phyloP scores from a whole-genome alignment of 2,888 invertebrate species.

The Polia nebulosa region DNA sequence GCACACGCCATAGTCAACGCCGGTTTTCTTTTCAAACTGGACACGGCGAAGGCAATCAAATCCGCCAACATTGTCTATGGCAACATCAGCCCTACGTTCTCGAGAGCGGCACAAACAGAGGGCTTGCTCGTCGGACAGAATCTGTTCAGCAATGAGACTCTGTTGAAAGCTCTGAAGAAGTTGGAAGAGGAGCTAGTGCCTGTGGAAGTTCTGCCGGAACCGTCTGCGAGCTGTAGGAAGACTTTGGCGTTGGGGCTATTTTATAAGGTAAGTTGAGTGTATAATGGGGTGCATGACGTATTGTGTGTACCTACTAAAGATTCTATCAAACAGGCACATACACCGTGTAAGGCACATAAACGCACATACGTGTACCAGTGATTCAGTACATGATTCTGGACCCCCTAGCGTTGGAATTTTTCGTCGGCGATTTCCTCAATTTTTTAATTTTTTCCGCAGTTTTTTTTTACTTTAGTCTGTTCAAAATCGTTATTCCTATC shows the following conservation, averaged over 20 bases:
- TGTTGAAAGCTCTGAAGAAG: constrained; percentile 87
- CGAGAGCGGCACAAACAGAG: constrained; percentile 92
- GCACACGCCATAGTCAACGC: constrained; percentile 95
- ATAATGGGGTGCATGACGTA: background rate
- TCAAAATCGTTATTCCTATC: too few species aligned
- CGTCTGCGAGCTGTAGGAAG: constrained; percentile 93
- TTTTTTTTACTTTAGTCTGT: too few species aligned
- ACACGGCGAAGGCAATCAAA: constrained; percentile 80
- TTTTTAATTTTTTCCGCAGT: too few species aligned
- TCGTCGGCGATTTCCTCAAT: too few species aligned
- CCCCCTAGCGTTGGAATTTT: too few species aligned
- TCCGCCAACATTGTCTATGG: constrained; percentile 92
- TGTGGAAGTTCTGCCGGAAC: constrained; percentile 92
- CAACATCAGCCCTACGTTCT: constrained; percentile 90
- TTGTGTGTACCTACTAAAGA: background rate
- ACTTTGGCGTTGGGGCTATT: constrained; percentile 94
- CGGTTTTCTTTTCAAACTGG: constrained; percentile 92
- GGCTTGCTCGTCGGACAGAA: constrained; percentile 81
- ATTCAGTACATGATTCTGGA: too few species aligned
- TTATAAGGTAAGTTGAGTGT: constrained; percentile 92
- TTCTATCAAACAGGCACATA: too few species aligned
- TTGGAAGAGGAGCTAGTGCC: constrained; percentile 92
- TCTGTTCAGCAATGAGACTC: constrained; percentile 82
- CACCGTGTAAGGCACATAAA: too few species aligned
- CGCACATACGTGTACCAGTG: too few species aligned